Evolutionary conservation across 2,888 invertebrate genomes (phyloP).

Genomic region (Oxytorus armatus): DNA sequence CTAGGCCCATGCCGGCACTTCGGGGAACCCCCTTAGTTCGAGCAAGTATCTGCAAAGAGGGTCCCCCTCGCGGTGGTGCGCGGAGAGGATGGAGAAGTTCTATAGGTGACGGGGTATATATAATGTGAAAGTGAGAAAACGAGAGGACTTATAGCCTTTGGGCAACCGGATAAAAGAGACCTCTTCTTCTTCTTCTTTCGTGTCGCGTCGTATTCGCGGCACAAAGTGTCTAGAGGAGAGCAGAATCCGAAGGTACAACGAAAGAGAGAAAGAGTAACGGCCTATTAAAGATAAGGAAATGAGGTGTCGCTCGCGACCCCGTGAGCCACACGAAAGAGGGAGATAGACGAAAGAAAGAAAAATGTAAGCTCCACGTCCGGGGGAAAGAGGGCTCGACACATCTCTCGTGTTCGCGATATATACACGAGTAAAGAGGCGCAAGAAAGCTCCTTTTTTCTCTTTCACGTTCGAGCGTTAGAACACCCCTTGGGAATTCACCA

Average conservation of each 20-base stretch:
- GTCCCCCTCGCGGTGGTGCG: constrained; percentile 11
- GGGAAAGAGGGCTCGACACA: constrained; percentile 54
- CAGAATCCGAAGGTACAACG: constrained; percentile 49
- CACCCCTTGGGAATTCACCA: constrained; percentile 76
- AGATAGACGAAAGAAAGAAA: constrained; percentile 48
- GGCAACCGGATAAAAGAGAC: constrained; percentile 61
- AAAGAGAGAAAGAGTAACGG: constrained; percentile 79
- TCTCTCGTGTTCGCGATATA: constrained; percentile 4
- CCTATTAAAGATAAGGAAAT: constrained; percentile 85
- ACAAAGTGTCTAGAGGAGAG: constrained; percentile 38
- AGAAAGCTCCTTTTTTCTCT: constrained; percentile 47
- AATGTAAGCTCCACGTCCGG: constrained; percentile 45
- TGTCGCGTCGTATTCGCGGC: constrained; percentile 18
- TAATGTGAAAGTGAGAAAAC: constrained; percentile 52
- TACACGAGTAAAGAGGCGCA: constrained; percentile 31
- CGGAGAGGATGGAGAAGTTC: background rate
- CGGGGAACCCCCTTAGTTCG: constrained; percentile 45
- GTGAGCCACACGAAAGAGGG: constrained; percentile 60
- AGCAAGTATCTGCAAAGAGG: constrained; percentile 57
- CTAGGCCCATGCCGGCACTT: constrained; percentile 33
- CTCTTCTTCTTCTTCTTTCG: constrained; percentile 25
- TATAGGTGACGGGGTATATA: background rate
- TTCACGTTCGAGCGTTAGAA: constrained; percentile 59
- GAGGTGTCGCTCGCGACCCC: constrained; percentile 81
- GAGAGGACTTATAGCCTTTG: constrained; percentile 56